phyloP scores from a whole-genome alignment of 1,140 invertebrate genomes.

The Cotesia vestalis region DNA sequence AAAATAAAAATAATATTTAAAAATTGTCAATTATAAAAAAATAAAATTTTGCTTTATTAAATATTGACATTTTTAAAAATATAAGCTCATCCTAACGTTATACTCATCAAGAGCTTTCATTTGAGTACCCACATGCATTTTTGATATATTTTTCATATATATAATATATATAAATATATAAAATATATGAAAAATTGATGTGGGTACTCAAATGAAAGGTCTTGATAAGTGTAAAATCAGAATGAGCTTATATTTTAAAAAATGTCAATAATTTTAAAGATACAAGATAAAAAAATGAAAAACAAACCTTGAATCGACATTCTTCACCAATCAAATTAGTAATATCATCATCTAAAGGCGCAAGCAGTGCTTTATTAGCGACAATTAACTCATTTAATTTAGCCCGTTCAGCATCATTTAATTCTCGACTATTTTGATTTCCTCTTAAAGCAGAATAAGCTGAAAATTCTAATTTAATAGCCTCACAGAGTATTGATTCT shows the following conservation, averaged over 20 bases:
- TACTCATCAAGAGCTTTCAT: too few relatives aligned
- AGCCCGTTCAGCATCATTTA: slow-evolving; percentile 82
- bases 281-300: neutral
- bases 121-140: too few relatives aligned
- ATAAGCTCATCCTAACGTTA: too few relatives aligned
- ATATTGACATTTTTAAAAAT: too few relatives aligned
- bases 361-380: slow-evolving; percentile 82
- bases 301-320: slow-evolving; percentile 69
- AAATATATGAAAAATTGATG: too few relatives aligned
- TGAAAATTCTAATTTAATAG: slow-evolving; percentile 84
- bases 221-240: too few relatives aligned
- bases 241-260: too few relatives aligned
- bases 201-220: too few relatives aligned
- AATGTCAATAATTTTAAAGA: too few relatives aligned
- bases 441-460: slow-evolving; percentile 71
- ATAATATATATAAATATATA: too few relatives aligned
- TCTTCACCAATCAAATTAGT: slow-evolving; percentile 73
- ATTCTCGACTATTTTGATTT: slow-evolving; percentile 72
- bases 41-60: too few relatives aligned
- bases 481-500: slow-evolving; percentile 82
- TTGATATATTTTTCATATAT: too few relatives aligned
- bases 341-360: slow-evolving; percentile 83
- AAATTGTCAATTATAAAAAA: neutral
- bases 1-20: slow-evolving; percentile 35
- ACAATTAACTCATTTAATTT: slow-evolving; percentile 86